phyloP scores from a whole-genome alignment of 2,888 invertebrate genomes.

The Diplolepis rosae region DNA sequence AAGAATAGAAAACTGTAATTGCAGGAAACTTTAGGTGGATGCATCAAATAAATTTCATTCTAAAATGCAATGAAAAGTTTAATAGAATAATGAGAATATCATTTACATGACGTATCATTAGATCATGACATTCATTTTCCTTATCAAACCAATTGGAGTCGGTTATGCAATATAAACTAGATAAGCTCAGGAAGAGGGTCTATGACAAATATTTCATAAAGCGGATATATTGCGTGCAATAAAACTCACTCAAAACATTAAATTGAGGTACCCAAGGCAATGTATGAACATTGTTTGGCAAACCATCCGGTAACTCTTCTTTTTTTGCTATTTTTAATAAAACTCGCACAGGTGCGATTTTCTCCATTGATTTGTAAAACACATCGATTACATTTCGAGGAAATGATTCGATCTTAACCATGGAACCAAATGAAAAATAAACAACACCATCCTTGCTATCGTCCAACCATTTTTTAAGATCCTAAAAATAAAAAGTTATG shows the following conservation, averaged over 20 bases:
- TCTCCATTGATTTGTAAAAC: slow-evolving; percentile 60
- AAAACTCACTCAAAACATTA: slow-evolving; percentile 61
- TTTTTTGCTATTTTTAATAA: slow-evolving; percentile 62
- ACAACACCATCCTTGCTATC: slow-evolving; percentile 64
- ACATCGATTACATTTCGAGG: slow-evolving; percentile 51
- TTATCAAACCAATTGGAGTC: too few species aligned
- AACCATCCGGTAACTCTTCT: slow-evolving; percentile 53
- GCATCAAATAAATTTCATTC: too few species aligned
- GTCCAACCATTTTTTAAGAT: slow-evolving; percentile 65
- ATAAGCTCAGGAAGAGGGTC: too few species aligned
- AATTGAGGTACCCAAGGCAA: slow-evolving; percentile 63
- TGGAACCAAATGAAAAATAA: slow-evolving; percentile 68
- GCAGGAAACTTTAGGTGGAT: too few species aligned
- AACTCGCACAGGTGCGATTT: slow-evolving; percentile 62
- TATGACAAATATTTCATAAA: too few species aligned
- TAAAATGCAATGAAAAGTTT: background rate
- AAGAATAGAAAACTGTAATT: background rate
- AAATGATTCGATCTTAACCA: slow-evolving; percentile 64
- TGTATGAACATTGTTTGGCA: slow-evolving; percentile 60
- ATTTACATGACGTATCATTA: too few species aligned
- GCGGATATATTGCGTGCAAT: too few species aligned
- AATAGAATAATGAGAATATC: too few species aligned
- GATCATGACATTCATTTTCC: too few species aligned
- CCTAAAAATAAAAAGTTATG: slow-evolving; percentile 54
- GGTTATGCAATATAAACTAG: too few species aligned